phyloP scores from a whole-genome alignment of 2,113 vertebrate species.

The Nothocercus nigrocapillus region DNA sequence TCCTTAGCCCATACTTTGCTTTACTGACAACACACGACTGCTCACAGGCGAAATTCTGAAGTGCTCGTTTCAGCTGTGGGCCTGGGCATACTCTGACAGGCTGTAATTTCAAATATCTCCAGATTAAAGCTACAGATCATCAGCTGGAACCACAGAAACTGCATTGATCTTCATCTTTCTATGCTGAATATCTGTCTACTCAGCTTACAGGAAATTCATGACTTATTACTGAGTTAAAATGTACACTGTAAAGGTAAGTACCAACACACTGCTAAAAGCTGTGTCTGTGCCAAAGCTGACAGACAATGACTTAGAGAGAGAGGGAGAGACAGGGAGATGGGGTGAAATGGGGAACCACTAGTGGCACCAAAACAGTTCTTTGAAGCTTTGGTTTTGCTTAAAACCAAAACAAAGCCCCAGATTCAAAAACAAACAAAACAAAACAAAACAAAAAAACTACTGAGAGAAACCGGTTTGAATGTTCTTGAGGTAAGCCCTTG shows the following conservation, averaged over 20 bases:
- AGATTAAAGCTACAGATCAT: not conserved
- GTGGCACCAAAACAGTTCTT: not conserved
- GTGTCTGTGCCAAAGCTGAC: not conserved
- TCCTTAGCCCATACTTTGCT: not conserved
- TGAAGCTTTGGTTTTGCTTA: not conserved
- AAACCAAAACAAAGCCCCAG: not conserved
- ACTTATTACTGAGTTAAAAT: not conserved
- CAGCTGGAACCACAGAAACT: not conserved
- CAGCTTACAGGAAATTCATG: not conserved
- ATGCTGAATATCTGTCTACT: not conserved
- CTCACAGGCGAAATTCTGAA: not conserved
- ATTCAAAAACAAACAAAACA: not conserved
- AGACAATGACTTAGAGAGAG: not conserved
- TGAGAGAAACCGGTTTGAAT: not conserved
- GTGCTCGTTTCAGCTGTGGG: not conserved
- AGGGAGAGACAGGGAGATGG: fast-evolving
- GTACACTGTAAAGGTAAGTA: not conserved
- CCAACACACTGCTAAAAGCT: not conserved
- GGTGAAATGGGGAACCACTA: not conserved
- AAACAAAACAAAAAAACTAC: not conserved
- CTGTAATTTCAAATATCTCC: not conserved
- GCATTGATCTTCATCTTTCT: not conserved
- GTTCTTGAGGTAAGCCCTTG: not conserved
- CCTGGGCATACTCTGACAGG: not conserved
- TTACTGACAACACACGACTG: not conserved